Base-by-base conservation (phyloP, 2,113 vertebrate species). In the Grammatotria lemairii region DNA sequence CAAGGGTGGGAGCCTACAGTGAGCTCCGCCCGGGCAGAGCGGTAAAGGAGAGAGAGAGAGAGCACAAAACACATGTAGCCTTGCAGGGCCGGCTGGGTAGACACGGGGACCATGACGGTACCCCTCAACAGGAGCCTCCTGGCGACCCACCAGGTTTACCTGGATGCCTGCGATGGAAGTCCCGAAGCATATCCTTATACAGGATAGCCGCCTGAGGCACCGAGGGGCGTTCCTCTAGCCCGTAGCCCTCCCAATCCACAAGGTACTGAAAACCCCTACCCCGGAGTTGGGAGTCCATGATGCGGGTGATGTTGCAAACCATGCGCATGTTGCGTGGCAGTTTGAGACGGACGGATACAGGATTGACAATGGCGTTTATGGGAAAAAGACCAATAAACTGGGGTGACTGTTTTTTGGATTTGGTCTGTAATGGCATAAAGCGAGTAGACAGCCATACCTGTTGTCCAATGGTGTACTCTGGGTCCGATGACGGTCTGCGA, bases 271-370 rank as follows among this genome's bases (percentile, higher is more conserved):
- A 51, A 51, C 49, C 17, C 49, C 49, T n/a, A n/a, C 5, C 49
- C 49, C 17, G 8, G 17, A 3, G 0, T 51, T 9, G 17, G 17
- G 8, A 51, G 49, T 51, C 49, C 49, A 51, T 51, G 49, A 51
- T 51, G 19, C 9, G 9, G 49, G 5, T 51, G 19, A 51, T 51
- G 49, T 10, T 51, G 19, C 9, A n/a, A n/a, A 51, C 19, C 5
- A 51, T 19, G 17, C 8, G 4, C 17, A 51, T 9, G 47, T 51
- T 51, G 17, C 2, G 2, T 9, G 47, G 19, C 49, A n/a, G 49
- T 53, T 53, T n/a, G 19, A 53, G 19, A 51, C 0, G 0, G 19
- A 53, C 3, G 2, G 5, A 51, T 19, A n/a, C 49, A 51, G 9
- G 19, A 51, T 51, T 51, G 3, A 51, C 49, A 51, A 51, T 51